Conservation (phyloP, 1,140 invertebrate genomes). For the Stratiolaelaps scimitus region DNA sequence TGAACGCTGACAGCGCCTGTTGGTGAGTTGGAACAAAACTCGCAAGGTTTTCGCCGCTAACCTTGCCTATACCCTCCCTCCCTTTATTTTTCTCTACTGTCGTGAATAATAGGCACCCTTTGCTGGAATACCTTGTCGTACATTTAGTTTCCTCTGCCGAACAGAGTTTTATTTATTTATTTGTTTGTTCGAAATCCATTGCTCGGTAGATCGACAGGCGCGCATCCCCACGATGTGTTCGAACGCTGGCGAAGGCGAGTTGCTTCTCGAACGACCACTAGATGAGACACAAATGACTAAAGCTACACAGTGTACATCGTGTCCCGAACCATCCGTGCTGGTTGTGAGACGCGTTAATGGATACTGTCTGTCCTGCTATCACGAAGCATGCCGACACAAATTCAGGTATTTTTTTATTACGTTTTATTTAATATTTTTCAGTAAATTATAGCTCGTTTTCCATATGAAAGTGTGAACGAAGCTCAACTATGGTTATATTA, state of each 20-base stretch:
- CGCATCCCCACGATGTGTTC: not conserved
- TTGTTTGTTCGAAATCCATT: too few species aligned
- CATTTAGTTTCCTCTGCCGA: too few species aligned
- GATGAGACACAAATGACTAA: not conserved
- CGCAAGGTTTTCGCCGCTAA: too few species aligned
- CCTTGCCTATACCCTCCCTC: too few species aligned
- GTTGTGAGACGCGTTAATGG: conserved; percentile 16
- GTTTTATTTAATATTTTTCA: not conserved
- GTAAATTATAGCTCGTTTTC: not conserved
- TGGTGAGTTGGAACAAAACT: too few species aligned
- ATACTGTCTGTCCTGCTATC: conserved; percentile 16
- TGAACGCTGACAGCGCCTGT: too few species aligned
- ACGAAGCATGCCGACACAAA: conserved; percentile 20
- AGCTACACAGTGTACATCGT: not conserved
- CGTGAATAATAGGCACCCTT: too few species aligned
- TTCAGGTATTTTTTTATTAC: not conserved
- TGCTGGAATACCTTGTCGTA: too few species aligned
- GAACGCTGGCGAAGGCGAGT: not conserved
- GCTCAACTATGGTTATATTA: not conserved
- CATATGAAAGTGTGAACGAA: not conserved
- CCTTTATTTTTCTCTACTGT: too few species aligned
- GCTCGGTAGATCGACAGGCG: too few species aligned
- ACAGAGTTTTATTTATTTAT: too few species aligned
- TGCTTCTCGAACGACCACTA: not conserved
- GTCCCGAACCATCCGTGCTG: not conserved